Percentiles rank a stretch among this genome's conserved stretches.
These are phyloP conservation scores for Coelopa pilipes DNA, from an alignment of 2,888 invertebrate species.

Conservation along the genomic window DNA sequence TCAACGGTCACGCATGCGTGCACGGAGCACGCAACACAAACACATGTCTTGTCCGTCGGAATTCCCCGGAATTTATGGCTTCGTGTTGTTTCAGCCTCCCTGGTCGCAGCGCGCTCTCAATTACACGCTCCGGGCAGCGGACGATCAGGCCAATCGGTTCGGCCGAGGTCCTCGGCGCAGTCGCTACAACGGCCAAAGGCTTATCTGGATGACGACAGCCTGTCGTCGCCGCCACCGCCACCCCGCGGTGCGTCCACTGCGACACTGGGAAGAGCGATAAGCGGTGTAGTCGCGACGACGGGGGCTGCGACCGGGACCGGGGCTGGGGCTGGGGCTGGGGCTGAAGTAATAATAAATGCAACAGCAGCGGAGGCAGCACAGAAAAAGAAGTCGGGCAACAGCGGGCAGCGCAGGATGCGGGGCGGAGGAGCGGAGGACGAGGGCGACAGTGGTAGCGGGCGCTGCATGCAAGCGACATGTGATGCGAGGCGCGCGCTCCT, in stretches of 20 bases:
- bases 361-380: background rate
- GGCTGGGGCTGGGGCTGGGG: no score
- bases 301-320: no score
- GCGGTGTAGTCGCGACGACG: no score
- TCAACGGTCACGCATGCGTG: constrained; percentile 26
- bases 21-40: constrained; percentile 23
- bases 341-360: background rate
- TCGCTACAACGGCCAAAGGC: no score
- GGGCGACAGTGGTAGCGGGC: no score
- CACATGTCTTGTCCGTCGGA: constrained; percentile 15
- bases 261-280: background rate
- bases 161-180: constrained; percentile 9
- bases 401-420: background rate
- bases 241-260: no score
- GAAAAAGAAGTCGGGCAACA: background rate
- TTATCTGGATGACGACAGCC: no score
- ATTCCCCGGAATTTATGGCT: no score
- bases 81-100: background rate
- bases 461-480: constrained; percentile 38
- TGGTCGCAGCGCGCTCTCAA: background rate
- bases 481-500: constrained; percentile 43
- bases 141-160: no score
- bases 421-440: background rate
- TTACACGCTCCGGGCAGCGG: background rate
- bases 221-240: background rate